Evolutionary conservation across 2,888 invertebrate species (phyloP).

Genomic region (Argyresthia goedartella): DNA sequence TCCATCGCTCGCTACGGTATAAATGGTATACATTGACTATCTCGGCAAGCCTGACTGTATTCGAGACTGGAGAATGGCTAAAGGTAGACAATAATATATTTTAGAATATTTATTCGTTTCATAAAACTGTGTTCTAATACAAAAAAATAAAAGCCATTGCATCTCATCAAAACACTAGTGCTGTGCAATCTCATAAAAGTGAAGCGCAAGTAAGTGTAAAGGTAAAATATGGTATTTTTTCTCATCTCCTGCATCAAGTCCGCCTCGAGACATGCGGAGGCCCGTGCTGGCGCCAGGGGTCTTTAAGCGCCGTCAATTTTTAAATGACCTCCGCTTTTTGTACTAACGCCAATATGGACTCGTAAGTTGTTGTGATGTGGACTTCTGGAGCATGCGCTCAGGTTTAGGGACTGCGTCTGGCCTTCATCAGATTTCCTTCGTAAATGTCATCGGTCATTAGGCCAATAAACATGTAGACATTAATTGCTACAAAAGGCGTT

Average conservation of each 20-base stretch:
- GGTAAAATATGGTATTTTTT: constrained; percentile 55
- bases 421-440: neutral
- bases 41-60: too few relatives aligned
- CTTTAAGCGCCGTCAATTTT: constrained; percentile 33
- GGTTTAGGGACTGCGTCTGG: neutral
- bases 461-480: too few relatives aligned
- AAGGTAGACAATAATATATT: too few relatives aligned
- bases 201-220: constrained; percentile 33
- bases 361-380: constrained; percentile 43
- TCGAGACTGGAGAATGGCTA: too few relatives aligned
- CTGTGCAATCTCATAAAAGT: constrained; percentile 39
- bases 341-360: constrained; percentile 41
- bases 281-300: constrained; percentile 48
- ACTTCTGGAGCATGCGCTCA: constrained; percentile 5
- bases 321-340: constrained; percentile 47
- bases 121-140: too few relatives aligned
- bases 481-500: too few relatives aligned
- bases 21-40: too few relatives aligned
- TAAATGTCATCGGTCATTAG: too few relatives aligned
- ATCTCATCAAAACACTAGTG: constrained; percentile 9
- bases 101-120: too few relatives aligned
- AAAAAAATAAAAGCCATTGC: neutral
- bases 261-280: constrained; percentile 20
- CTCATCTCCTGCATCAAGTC: constrained; percentile 18
- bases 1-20: too few relatives aligned